A percentile compares a stretch with the other conserved stretches of the same genome.
Conservation (phyloP, 2,888 invertebrate genomes). For the Euzetes globulus region DNA sequence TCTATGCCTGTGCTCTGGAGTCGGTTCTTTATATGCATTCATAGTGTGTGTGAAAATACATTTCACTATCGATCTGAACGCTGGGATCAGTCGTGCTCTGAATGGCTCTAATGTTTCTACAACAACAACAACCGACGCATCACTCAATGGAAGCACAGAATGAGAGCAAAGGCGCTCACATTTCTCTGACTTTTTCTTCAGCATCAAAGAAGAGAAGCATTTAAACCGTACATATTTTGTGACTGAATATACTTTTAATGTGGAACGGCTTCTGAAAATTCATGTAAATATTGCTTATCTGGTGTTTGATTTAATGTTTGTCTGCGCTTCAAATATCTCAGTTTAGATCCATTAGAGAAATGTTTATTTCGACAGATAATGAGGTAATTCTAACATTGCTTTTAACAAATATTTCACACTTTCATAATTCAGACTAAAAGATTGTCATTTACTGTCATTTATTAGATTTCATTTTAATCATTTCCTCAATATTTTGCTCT, state of each 20-base stretch:
- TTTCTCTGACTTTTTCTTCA: background rate
- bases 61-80: background rate
- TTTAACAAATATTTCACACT: background rate
- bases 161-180: background rate
- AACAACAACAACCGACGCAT: background rate
- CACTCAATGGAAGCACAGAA: background rate
- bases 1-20: background rate
- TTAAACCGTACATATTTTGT: background rate
- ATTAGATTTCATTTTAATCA: background rate
- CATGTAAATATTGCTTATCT: background rate
- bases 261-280: background rate
- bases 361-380: constrained; percentile 5
- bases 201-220: background rate
- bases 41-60: background rate
- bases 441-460: background rate
- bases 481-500: background rate
- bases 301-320: background rate
- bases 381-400: background rate
- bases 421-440: background rate
- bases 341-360: background rate
- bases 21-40: background rate
- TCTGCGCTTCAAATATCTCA: background rate
- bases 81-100: background rate
- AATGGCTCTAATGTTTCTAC: background rate
- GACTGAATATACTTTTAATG: background rate